Conservation (phyloP, 2,797 vertebrate genomes). For the Mycteria americana region DNA sequence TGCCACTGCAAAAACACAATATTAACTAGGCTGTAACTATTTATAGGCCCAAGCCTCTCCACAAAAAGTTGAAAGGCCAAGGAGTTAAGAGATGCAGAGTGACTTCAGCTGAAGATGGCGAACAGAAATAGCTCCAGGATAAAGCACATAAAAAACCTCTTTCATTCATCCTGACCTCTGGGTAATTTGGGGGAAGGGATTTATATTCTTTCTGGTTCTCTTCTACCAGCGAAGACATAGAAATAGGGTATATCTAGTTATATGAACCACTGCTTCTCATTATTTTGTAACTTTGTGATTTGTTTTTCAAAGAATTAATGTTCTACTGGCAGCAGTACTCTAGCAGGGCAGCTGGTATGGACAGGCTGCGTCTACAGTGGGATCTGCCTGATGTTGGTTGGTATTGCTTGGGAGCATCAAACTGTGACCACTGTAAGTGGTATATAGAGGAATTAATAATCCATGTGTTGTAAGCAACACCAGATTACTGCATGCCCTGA, state of each 20-base stretch:
- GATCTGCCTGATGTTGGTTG: not conserved
- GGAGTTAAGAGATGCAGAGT: not conserved
- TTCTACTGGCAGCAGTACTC: not conserved
- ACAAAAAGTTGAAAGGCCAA: not conserved
- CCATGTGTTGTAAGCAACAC: not conserved
- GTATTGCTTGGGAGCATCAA: not conserved
- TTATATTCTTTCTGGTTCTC: not conserved
- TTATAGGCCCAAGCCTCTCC: not conserved
- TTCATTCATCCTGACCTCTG: not conserved
- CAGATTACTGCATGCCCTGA: not conserved
- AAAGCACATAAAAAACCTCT: not conserved
- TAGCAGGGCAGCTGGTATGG: not conserved
- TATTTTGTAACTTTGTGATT: not conserved
- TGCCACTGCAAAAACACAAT: not conserved
- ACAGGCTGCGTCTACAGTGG: not conserved
- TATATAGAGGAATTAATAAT: not conserved
- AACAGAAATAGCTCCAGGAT: conserved; percentile 16
- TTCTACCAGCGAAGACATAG: not conserved
- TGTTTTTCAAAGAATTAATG: not conserved
- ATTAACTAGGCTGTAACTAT: not conserved
- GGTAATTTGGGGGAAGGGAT: not conserved
- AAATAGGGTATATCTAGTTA: not conserved
- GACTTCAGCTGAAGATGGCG: not conserved
- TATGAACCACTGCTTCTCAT: not conserved
- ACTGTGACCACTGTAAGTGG: not conserved